A percentile compares a stretch with the other conserved stretches of the same genome.
Evolutionary conservation across 2,888 invertebrate genomes (phyloP).

Genomic region (Polymixis lichenea): DNA sequence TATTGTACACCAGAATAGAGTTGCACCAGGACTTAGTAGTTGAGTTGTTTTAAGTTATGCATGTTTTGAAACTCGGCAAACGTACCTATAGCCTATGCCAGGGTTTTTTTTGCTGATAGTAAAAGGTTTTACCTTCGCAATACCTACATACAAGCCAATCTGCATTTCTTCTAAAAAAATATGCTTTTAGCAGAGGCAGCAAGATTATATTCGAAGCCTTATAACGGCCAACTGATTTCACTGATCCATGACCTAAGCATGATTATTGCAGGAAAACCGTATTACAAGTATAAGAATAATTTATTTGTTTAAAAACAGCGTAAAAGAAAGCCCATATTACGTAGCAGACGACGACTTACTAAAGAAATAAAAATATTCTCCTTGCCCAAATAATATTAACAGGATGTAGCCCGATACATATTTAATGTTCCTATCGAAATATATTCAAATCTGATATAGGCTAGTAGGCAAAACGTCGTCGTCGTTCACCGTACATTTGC

Average conservation of each 20-base stretch:
- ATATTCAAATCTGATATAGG: constrained; percentile 79
- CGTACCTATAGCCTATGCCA: neutral
- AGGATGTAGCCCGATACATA: constrained; percentile 55
- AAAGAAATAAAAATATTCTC: constrained; percentile 1
- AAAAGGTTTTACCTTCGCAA: neutral
- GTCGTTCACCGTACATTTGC: constrained; percentile 70
- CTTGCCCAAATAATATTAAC: constrained; percentile 18
- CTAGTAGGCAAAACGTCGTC: constrained; percentile 67
- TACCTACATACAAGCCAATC: neutral
- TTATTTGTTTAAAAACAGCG: too few relatives aligned
- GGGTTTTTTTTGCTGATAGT: neutral
- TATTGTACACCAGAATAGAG: too few relatives aligned
- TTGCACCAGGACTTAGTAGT: too few relatives aligned
- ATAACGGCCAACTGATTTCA: too few relatives aligned
- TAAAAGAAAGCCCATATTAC: too few relatives aligned
- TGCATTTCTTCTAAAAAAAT: neutral
- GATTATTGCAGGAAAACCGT: neutral
- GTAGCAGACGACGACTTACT: neutral
- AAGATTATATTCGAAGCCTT: too few relatives aligned
- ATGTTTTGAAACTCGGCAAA: neutral
- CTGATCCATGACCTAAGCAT: neutral
- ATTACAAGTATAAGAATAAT: too few relatives aligned
- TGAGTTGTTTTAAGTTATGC: neutral
- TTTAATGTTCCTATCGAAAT: constrained; percentile 69
- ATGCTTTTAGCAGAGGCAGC: neutral